Evolutionary conservation across 2,888 invertebrate species (phyloP), one percentile per base, ranked within the genome.

Genomic region (Tenthredo notha): DNA sequence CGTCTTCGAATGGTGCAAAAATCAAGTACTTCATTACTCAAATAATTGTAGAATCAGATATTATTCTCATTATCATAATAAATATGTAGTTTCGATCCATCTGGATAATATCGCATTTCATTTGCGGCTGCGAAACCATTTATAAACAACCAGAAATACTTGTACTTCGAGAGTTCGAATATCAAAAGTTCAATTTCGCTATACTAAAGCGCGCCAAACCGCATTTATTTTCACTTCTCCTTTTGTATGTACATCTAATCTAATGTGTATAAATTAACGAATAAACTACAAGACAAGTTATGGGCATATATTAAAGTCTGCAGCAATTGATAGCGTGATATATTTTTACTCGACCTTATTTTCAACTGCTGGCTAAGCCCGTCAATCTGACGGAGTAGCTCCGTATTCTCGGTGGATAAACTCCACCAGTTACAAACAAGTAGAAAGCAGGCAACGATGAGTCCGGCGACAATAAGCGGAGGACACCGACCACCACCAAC

Each of bases 401-500:
- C 93, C 6, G 91, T 85, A 87, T 93, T 93, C 87, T 93, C 92
- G 0, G 93, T 89, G 21, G 93, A 91, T 15, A 92, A 84, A 29
- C 90, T 91, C 93, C 93, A 93, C 93, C 93, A 93, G 87, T 93
- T 93, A 85, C 91, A 93, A 72, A 92, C 88, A 33, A 93, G 89
- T 87, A 93, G 89, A 47, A 93, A 90, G 85, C 92, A 93, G 21
- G 91, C 90, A 21, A 92, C 85, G 4, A 93, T 84, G 65, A 93
- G 90, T 75, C 90, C 91, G 61, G 91, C 92, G n/a, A 93, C 92
- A 61, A 93, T 88, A 85, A 93, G 88, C 75, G 93, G 91, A 87
- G 93, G 92, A 88, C 93, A 93, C 88, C 93, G 90, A 86, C 93
- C 92, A 85, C 92, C 92, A 74, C 92, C 92, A 85, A 93, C 92